Evolutionary conservation across 2,113 vertebrate species (phyloP).

Genomic region (Physeter macrocephalus): DNA sequence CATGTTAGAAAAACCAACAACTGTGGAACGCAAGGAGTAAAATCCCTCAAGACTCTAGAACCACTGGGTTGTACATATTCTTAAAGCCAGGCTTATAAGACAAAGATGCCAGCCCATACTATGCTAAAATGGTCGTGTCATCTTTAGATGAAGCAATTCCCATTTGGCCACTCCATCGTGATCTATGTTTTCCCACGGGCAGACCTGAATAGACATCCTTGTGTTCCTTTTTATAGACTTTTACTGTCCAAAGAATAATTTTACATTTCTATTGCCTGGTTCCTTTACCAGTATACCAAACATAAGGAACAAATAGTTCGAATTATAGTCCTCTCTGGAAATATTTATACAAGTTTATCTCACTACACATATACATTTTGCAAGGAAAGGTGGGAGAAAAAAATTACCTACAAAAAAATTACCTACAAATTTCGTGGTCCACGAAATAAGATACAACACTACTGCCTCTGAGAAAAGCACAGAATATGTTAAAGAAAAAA

Average conservation of each 20-base stretch:
- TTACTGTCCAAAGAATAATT: neutral
- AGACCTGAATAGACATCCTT: neutral
- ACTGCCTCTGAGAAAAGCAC: neutral
- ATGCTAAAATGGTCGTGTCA: constrained; percentile 1
- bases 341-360: constrained; percentile 22
- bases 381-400: neutral
- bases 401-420: neutral
- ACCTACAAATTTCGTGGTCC: neutral
- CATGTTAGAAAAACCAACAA: constrained; percentile 18
- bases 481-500: neutral
- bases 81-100: constrained; percentile 6
- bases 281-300: constrained; percentile 12
- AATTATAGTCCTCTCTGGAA: neutral
- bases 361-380: neutral
- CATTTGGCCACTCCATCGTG: neutral
- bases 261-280: neutral
- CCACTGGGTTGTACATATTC: constrained; percentile 29
- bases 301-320: neutral
- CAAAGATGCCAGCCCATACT: neutral
- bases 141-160: constrained; percentile 43
- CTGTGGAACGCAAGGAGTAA: neutral
- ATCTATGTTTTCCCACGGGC: neutral
- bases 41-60: neutral
- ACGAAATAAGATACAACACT: neutral
- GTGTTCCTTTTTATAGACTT: neutral